phyloP scores from a whole-genome alignment of 2,797 vertebrate genomes.

The Acanthurus leucopareius region DNA sequence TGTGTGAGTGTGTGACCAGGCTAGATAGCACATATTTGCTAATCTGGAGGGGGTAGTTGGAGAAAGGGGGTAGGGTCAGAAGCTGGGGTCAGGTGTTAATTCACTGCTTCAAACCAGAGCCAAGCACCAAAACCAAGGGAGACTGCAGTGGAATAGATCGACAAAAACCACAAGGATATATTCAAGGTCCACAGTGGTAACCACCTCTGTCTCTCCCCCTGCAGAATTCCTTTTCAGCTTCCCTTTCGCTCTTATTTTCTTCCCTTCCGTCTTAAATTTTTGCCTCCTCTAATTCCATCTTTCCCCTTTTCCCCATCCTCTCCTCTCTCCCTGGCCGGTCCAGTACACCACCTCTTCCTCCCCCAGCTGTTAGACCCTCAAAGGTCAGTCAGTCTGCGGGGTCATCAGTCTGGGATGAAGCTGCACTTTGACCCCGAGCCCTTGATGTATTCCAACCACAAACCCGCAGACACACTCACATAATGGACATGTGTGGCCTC shows the following conservation, averaged over 20 bases:
- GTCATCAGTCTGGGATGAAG: slow-evolving; percentile 88
- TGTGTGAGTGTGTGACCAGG: slow-evolving; percentile 59
- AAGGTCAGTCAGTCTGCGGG: slow-evolving; percentile 85
- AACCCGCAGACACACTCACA: slow-evolving; percentile 77
- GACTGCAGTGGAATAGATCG: slow-evolving; percentile 30
- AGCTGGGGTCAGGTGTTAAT: slow-evolving; percentile 83
- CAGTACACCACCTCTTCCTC: slow-evolving; percentile 56
- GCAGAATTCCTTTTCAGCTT: slow-evolving; percentile 44
- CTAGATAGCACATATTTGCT: slow-evolving; percentile 79
- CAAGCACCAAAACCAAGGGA: slow-evolving; percentile 60
- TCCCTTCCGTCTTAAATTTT: slow-evolving; percentile 53
- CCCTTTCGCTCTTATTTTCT: slow-evolving; percentile 42
- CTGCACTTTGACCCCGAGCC: slow-evolving; percentile 82
- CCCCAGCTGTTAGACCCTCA: slow-evolving; percentile 78
- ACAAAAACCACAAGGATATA: slow-evolving; percentile 61
- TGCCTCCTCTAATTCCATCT: slow-evolving; percentile 45
- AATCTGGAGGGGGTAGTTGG: slow-evolving; percentile 74
- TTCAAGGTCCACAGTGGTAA: slow-evolving; percentile 49
- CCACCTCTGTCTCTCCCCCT: slow-evolving; percentile 30
- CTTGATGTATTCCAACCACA: slow-evolving; percentile 87
- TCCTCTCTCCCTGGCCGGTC: slow-evolving; percentile 52
- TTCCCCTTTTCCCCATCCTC: slow-evolving; percentile 23
- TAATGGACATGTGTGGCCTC: slow-evolving; percentile 81
- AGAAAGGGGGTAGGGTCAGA: slow-evolving; percentile 76
- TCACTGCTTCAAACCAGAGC: slow-evolving; percentile 79